Evolutionary conservation across 2,888 invertebrate genomes (phyloP), one percentile per base, ranked within the genome.

Genomic region (Thereva nobilitata): DNA sequence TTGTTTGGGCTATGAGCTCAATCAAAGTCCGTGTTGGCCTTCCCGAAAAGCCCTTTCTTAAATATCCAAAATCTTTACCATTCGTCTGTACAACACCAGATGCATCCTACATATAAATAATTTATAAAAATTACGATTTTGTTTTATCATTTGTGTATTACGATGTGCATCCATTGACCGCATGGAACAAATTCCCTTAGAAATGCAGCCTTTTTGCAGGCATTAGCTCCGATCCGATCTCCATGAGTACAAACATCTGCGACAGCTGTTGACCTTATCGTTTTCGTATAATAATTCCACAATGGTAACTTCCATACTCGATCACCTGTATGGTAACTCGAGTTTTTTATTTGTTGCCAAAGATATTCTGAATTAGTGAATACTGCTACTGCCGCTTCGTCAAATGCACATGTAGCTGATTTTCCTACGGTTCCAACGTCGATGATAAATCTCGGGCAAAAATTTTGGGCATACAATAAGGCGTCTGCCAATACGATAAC

Each of bases 281-380:
- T 83, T 49, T 85, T 84, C 50, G 84, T 85, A 77, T 88, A 93
- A 76, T 87, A 87, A 53, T 86, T 83, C 87, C 90, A 92, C n/a
- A 94, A 78, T 0, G 93, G 93, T 84, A 93, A 87, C 66, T 92
- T 82, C 92, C 92, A 93, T 1, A 92, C 84, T 45, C 92, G 80
- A 76, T 92, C 92, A 0, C 93, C 93, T 0, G 91, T 89, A 71
- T 85, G 84, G 74, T 84, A 83, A 57, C 90, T 87, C 7, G 92
- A 90, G 71, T 86, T 82, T 72, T 88, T 84, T 73, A 91, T 80
- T 70, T 85, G 84, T 70, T 86, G 82, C 86, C 86, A 92, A 9
- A 91, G 76, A 10, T 85, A 84, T 67, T 87, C 86, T 0, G 87
- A 88, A 75, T 89, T 91, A 8, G 89, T 86, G 76, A 88, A 92